phyloP scores from a whole-genome alignment of 2,888 invertebrate species.

The Nomada lathburiana region DNA sequence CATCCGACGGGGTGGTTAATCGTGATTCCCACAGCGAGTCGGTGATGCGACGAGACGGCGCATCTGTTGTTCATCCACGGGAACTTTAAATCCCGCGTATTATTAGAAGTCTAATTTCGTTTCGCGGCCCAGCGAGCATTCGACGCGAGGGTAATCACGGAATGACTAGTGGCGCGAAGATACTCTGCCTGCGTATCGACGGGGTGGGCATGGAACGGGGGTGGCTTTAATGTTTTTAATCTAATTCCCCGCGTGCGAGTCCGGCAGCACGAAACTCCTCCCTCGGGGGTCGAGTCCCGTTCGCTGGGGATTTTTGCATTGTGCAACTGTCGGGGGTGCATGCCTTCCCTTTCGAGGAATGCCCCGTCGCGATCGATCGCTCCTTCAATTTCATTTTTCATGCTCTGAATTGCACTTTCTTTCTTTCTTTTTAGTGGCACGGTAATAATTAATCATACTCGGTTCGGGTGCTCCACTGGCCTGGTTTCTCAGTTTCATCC shows the following conservation, averaged over 20 bases:
- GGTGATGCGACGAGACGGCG: conserved; percentile 33
- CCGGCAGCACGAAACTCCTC: conserved; percentile 65
- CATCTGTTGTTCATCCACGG: conserved; percentile 69
- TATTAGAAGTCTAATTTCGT: conserved; percentile 75
- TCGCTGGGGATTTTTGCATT: conserved; percentile 70
- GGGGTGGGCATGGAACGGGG: conserved; percentile 39
- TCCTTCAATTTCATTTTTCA: conserved; percentile 58
- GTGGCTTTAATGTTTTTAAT: conserved; percentile 77
- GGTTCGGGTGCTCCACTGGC: background rate
- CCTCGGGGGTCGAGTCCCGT: conserved; percentile 58
- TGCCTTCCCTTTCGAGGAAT: conserved; percentile 66
- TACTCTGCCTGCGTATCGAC: conserved; percentile 15
- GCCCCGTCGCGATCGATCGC: conserved; percentile 57
- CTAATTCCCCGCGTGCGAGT: conserved; percentile 71
- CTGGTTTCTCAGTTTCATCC: background rate
- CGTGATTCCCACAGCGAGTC: conserved; percentile 39
- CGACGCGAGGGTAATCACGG: conserved; percentile 71
- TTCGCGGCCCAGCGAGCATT: conserved; percentile 73
- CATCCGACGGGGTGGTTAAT: conserved; percentile 29
- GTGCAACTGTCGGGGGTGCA: conserved; percentile 54
- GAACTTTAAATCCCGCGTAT: conserved; percentile 74
- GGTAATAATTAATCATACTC: background rate
- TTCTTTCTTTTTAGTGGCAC: background rate
- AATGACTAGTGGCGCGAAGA: conserved; percentile 66
- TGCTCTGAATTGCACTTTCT: conserved; percentile 31